Evolutionary conservation across 2,797 vertebrate species (phyloP).

Genomic region (Lepidocolaptes lacrymiger): DNA sequence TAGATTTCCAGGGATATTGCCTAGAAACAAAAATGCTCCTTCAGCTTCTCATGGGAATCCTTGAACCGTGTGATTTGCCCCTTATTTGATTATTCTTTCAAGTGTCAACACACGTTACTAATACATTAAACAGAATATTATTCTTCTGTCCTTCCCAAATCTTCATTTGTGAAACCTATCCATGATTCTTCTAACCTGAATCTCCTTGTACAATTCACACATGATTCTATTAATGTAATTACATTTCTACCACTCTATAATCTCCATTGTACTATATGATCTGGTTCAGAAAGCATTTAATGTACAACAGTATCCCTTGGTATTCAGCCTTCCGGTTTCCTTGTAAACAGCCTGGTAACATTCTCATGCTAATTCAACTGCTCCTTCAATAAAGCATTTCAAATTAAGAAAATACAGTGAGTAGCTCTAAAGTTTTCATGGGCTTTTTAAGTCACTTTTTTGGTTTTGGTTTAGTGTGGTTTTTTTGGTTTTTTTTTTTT

Average conservation of each 20-base stretch:
- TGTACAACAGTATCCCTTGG: neutral
- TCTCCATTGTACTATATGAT: neutral
- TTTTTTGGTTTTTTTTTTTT: neutral
- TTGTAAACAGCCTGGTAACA: neutral
- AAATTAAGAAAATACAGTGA: neutral
- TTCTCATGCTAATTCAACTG: neutral
- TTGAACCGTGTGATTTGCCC: neutral
- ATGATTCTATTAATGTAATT: conserved; percentile 10
- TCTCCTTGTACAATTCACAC: neutral
- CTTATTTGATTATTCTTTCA: neutral
- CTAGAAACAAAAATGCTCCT: neutral
- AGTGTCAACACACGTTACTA: neutral
- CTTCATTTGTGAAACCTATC: no score
- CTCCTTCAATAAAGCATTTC: neutral
- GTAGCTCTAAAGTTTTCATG: neutral
- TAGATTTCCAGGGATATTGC: neutral
- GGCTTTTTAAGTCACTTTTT: neutral
- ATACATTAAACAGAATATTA: neutral
- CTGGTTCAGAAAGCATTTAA: neutral
- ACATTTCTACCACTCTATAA: neutral
- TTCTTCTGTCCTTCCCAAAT: neutral
- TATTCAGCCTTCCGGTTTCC: neutral
- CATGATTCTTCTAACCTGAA: neutral
- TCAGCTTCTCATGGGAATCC: neutral
- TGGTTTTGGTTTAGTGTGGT: neutral